Evolutionary conservation across 2,888 invertebrate genomes (phyloP), one percentile per base, ranked within the genome.

Genomic region (Xestobium rufovillosum): DNA sequence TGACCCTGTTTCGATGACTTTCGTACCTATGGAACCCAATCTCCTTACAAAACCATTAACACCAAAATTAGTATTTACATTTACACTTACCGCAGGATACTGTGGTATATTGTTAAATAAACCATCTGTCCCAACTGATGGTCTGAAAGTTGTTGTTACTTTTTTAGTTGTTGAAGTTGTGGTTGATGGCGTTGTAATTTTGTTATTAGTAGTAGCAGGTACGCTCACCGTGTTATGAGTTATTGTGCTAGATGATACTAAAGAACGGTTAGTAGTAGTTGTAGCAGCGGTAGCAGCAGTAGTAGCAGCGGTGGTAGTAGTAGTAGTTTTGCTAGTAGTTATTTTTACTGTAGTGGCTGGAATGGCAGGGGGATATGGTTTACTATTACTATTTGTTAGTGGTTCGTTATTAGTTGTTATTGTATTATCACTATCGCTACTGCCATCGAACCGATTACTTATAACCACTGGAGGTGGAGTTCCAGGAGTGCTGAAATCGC

Each of bases 1-100:
- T 19, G 58, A 57, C 14, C 65, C 63, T 4, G 61, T 59, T 43
- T 54, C 50, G 31, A 63, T 53, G 4, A 63, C 60, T 41, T 53
- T 57, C 6, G 45, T 45, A 3, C 58, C 55, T 16, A 57, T 36
- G 42, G 48, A 50, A 29, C 49, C 51, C 25, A 57, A 45, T 26
- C 55, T 49, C 29, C 51, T 51, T 9, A 57, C 53, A 4, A 59
- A 35, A 15, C 23, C 23, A 8, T 53, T 50, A n/a, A 39, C 47
- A 4, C 51, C 49, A 15, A 54, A 34, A 27, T 47, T 49, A 44
- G 45, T 46, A 26, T 51, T 53, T n/a, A 53, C 38, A 58, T 57
- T 58, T 53, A 58, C 58, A 56, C 56, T 56, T 9, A 54, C 51
- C 42, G 13, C 14, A 28, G 39, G 34, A 14, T n/a, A 15, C 19